phyloP scores from a whole-genome alignment of 2,113 vertebrate species.

The Anguilla japonica region DNA sequence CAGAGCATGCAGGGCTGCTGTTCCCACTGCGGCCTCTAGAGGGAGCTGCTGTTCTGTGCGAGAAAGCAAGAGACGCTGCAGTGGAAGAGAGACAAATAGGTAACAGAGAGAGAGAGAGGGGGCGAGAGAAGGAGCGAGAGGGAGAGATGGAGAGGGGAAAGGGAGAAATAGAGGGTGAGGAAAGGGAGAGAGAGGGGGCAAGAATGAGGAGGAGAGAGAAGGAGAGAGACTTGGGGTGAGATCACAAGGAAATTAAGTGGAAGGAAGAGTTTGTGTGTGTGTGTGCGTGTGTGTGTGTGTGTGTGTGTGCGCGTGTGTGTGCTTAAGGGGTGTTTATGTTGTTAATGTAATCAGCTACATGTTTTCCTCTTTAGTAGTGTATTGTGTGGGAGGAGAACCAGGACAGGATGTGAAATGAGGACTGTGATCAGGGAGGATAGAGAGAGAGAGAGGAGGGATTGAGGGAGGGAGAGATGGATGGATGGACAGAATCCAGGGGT shows the following conservation, averaged over 20 bases:
- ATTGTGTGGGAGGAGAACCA: not conserved
- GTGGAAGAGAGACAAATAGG: not conserved
- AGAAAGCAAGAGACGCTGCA: not conserved
- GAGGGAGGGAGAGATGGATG: no score
- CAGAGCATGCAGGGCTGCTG: not conserved
- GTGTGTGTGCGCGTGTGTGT: no score
- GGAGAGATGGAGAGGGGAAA: not conserved
- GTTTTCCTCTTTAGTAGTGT: no score
- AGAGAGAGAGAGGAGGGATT: not conserved
- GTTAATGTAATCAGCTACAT: slow-evolving; percentile 16
- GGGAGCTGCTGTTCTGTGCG: not conserved
- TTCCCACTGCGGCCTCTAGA: not conserved
- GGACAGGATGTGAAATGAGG: not conserved
- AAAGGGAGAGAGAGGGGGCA: not conserved
- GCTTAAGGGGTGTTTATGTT: not conserved
- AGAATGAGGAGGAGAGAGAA: no score
- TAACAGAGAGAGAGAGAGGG: not conserved
- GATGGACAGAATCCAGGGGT: not conserved
- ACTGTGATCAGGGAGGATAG: no score
- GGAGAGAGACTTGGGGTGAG: not conserved
- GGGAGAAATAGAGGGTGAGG: not conserved
- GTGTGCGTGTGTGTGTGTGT: not conserved
- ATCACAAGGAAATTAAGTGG: not conserved
- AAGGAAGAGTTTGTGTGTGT: not conserved
- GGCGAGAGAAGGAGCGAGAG: not conserved